A percentile compares a stretch with the other conserved stretches of the same genome.
These are phyloP conservation scores for Python bivittatus DNA, from an alignment of 2,113 vertebrate genomes.

Conservation along the genomic window DNA sequence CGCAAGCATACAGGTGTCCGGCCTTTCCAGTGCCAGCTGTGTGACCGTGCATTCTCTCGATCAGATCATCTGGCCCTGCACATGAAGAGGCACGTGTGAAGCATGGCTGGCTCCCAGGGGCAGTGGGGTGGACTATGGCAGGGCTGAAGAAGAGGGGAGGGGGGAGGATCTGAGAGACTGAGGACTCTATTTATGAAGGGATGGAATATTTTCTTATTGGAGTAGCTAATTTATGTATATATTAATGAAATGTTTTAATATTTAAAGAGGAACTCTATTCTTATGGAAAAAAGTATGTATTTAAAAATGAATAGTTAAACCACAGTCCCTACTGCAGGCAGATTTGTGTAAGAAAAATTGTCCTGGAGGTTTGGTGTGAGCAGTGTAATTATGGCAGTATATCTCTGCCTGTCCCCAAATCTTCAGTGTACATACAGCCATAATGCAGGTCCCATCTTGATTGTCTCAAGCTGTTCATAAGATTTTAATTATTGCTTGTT, in stretches of 20 bases:
- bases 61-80: conserved; percentile 92
- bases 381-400: background rate
- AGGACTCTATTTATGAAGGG: conserved; percentile 48
- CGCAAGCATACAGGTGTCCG: conserved; percentile 90
- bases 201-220: conserved; percentile 46
- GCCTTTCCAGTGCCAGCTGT: conserved; percentile 90
- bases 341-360: background rate
- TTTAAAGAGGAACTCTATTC: conserved; percentile 63
- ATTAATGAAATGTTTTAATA: conserved; percentile 60
- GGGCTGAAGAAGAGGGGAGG: background rate
- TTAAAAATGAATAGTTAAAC: conserved; percentile 36
- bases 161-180: conserved; percentile 32
- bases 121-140: background rate
- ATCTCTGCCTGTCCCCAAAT: background rate
- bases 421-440: background rate
- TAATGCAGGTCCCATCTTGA: background rate
- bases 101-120: background rate
- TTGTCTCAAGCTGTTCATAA: background rate
- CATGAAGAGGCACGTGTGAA: conserved; percentile 93
- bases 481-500: conserved; percentile 16
- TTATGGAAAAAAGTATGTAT: conserved; percentile 2
- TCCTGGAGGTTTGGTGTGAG: background rate
- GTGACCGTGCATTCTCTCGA: conserved; percentile 89
- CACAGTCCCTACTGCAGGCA: no score
- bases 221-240: conserved; percentile 54